Conservation (phyloP, 1,140 invertebrate species). For the Gryllus bimaculatus region DNA sequence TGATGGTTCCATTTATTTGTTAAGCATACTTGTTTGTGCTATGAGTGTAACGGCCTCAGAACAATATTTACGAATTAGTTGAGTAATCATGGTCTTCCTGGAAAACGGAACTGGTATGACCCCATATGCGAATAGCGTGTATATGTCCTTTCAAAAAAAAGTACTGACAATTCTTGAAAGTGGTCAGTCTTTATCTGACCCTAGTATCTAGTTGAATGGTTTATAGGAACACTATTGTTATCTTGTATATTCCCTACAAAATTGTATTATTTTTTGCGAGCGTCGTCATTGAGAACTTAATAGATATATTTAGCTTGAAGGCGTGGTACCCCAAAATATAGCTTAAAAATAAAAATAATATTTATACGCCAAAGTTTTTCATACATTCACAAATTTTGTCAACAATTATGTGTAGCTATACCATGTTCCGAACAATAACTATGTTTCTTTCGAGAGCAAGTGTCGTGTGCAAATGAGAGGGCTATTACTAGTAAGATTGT, state of each 20-base stretch:
- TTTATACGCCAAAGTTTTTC: background rate
- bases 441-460: background rate
- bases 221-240: background rate
- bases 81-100: background rate
- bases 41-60: no score
- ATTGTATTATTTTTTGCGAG: background rate
- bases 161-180: background rate
- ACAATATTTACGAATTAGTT: background rate
- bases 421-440: background rate
- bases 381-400: background rate
- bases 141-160: background rate
- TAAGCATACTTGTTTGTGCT: no score
- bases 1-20: background rate
- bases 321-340: background rate
- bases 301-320: background rate
- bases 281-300: background rate
- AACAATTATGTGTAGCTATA: background rate
- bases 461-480: background rate
- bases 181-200: background rate
- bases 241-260: background rate
- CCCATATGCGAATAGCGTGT: background rate
- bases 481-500: background rate
- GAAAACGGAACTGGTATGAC: background rate
- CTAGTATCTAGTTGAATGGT: background rate
- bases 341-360: background rate